phyloP scores from a whole-genome alignment of 1,140 invertebrate species.

The Hestina assimilis region DNA sequence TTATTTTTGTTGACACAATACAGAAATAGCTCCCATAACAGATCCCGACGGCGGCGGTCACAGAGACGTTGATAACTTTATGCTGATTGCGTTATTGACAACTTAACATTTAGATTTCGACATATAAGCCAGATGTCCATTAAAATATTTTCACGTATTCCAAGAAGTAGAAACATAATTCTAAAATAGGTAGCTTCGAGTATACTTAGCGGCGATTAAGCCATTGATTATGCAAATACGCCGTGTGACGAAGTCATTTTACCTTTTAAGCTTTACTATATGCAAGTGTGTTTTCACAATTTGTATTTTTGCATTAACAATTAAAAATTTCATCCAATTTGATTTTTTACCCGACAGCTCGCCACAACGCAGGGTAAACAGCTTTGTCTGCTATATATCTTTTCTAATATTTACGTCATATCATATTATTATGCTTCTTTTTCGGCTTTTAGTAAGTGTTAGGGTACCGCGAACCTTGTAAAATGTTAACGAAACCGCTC shows the following conservation, averaged over 20 bases:
- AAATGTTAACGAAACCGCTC: too few species aligned
- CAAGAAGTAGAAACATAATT: conserved; percentile 11
- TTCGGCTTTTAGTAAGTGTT: too few species aligned
- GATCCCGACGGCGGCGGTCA: conserved; percentile 44
- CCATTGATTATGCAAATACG: background rate
- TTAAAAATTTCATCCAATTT: too few species aligned
- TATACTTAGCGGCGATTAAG: background rate
- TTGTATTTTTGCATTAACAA: background rate
- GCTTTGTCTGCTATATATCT: too few species aligned
- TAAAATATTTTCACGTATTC: conserved; percentile 21
- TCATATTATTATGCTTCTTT: too few species aligned
- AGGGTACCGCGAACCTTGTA: too few species aligned
- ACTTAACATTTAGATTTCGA: conserved; percentile 54
- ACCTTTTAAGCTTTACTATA: background rate
- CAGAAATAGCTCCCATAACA: conserved; percentile 72
- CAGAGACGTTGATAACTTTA: conserved; percentile 70
- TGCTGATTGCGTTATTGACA: conserved; percentile 75
- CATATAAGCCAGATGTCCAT: conserved; percentile 28
- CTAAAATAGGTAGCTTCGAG: background rate
- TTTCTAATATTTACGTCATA: too few species aligned
- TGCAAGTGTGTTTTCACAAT: background rate
- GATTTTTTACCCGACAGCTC: too few species aligned
- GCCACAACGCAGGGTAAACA: too few species aligned
- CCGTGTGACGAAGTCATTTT: background rate
- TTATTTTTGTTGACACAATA: conserved; percentile 74